These are phyloP conservation scores for Linyphia triangularis DNA, from an alignment of 2,888 invertebrate genomes.

Conservation along the genomic window DNA sequence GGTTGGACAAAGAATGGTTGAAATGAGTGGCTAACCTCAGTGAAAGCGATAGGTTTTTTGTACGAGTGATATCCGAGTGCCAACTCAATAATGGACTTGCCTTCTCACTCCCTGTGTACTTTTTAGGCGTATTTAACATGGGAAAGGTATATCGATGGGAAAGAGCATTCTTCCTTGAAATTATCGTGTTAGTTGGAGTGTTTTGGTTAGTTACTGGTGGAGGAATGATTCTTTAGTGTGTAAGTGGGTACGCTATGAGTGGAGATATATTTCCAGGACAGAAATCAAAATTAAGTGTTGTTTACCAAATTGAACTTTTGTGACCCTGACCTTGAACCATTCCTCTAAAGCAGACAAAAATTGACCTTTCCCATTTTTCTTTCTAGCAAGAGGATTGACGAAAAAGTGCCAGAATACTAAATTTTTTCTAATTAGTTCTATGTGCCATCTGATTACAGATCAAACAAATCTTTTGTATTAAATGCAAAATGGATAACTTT, in stretches of 20 bases:
- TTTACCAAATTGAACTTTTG: not conserved
- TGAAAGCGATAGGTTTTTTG: constrained; percentile 44
- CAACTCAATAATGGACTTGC: constrained; percentile 44
- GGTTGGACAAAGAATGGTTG: constrained; percentile 30
- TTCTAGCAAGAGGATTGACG: no score
- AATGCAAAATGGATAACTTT: no score
- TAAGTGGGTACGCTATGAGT: not conserved
- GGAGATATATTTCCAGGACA: not conserved
- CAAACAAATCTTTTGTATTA: no score
- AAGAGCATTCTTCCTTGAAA: not conserved
- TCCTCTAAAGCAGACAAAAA: no score
- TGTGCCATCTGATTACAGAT: no score
- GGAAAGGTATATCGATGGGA: not conserved
- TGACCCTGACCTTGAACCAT: no score
- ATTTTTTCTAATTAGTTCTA: no score
- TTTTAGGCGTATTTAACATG: not conserved
- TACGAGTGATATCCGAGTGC: constrained; percentile 28
- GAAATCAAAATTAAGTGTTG: not conserved
- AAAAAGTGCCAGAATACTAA: no score
- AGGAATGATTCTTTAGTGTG: not conserved
- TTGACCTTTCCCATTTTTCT: no score
- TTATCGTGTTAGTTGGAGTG: not conserved
- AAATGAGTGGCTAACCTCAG: constrained; percentile 60
- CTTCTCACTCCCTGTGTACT: not conserved
- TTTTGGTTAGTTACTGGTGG: not conserved